Base-by-base conservation (phyloP, 2,113 vertebrate species). In the Xiphophorus hellerii region DNA sequence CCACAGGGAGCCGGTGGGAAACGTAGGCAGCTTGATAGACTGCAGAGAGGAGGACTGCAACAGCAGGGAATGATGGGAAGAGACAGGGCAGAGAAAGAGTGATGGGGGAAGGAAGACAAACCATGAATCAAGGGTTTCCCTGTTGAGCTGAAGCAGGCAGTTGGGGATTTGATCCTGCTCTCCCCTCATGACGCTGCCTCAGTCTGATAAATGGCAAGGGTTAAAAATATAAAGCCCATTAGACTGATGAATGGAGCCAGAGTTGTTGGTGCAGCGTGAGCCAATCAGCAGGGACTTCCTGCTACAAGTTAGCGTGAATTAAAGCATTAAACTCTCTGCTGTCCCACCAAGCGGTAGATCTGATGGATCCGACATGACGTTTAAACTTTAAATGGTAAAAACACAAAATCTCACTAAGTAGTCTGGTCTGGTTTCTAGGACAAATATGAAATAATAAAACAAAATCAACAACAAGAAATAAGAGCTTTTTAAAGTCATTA, bases 221-320 rank as follows among this genome's bases (percentile, higher is more conserved):
- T 94, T 95, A 94, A 94, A 94, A 94, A 95, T 95, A 94, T 89
- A 93, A 89, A 87, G 86, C 85, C 90, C 94, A 94, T 95, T 94
- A 94, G 88, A 78, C 75, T 94, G 94, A 95, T 94, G 86, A 93
- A 95, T 93, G 92, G 84, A 64, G 83, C 77, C 9, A 70, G 81
- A 92, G 91, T 90, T 92, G 90, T 91, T 86, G 90, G 89, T 87
- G 90, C 89, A 76, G 91, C 83, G 77, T 84, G 76, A 87, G 4
- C 79, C 76, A 89, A 83, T 87, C 93, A 88, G 90, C 76, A 31
- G 91, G 92, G 92, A 88, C 76, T 89, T 89, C 70, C 66, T 79
- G 87, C 81, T 65, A 75, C 81, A 84, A 86, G 81, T 93, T 90
- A 90, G 86, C 87, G 85, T 61, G 89, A 93, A 94, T 94, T 94